Conservation (phyloP, 1,140 invertebrate species). For the Eubasilissa regina region DNA sequence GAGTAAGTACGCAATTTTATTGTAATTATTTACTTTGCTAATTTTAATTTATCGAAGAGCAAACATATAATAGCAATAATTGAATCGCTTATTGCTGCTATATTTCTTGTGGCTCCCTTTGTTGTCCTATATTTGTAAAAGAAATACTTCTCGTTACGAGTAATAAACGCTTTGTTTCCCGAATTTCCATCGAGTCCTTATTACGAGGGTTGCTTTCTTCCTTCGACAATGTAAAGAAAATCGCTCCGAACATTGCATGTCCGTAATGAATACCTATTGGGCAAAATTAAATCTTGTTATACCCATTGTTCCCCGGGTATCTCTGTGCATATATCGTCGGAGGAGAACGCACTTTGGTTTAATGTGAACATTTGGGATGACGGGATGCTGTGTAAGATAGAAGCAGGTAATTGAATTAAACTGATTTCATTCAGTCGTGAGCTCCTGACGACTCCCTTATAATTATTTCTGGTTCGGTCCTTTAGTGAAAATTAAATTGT, state of each 20-base stretch:
- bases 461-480: slow-evolving; percentile 20
- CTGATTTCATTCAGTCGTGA: slow-evolving; percentile 58
- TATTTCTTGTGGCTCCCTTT: slow-evolving; percentile 22
- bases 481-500: slow-evolving; percentile 43
- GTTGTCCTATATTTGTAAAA: slow-evolving; percentile 9
- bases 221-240: slow-evolving; percentile 27
- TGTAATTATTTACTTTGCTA: not conserved
- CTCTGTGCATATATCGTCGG: slow-evolving; percentile 36
- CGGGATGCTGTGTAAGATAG: slow-evolving; percentile 35
- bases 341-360: slow-evolving; percentile 55
- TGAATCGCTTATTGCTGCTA: slow-evolving; percentile 23
- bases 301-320: slow-evolving; percentile 39
- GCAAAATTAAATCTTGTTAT: slow-evolving; percentile 43
- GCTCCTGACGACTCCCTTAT: slow-evolving; percentile 49
- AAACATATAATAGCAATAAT: slow-evolving; percentile 5
- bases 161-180: slow-evolving; percentile 41
- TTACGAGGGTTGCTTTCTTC: slow-evolving; percentile 27
- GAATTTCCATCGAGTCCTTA: slow-evolving; percentile 32
- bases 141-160: slow-evolving; percentile 27
- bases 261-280: slow-evolving; percentile 42
- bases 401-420: slow-evolving; percentile 59
- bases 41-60: not conserved
- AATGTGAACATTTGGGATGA: slow-evolving; percentile 51
- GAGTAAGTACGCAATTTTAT: not conserved
- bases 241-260: slow-evolving; percentile 41